Base-by-base conservation (phyloP, 53 echinoderm and acorn worm genomes). In the Astropecten irregularis region DNA sequence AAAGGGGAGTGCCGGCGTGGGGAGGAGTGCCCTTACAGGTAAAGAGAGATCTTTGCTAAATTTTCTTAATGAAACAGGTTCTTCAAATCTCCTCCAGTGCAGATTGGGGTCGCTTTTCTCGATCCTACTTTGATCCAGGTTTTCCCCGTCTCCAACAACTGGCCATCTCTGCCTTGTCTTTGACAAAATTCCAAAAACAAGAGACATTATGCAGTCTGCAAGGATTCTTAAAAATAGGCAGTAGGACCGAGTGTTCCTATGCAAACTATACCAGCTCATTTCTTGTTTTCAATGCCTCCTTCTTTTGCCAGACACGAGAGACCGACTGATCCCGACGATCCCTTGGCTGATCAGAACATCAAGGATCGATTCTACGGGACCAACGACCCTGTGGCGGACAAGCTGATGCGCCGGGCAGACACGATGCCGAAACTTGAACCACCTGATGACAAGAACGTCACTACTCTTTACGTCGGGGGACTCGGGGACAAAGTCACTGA, bases 21-120 rank as follows among this genome's bases (percentile, higher is more conserved):
- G 9, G 99, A 99, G 52, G 99, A 99, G 56, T 95, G 94, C 44
- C 99, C 99, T 4, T 95, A 95, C 86, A 95, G 99, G 99, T 94
- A 50, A 71, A 81, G 40, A 23, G 25, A 14, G n/a, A n/a, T n/a
- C n/a, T n/a, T n/a, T n/a, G n/a, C n/a, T n/a, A n/a, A n/a, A n/a
- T n/a, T n/a, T n/a, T n/a, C n/a, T n/a, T n/a, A n/a, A n/a, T n/a
- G n/a, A n/a, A n/a, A n/a, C n/a, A n/a, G n/a, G n/a, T n/a, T n/a
- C n/a, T n/a, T n/a, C n/a, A n/a, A n/a, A n/a, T n/a, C n/a, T n/a
- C n/a, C n/a, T n/a, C n/a, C n/a, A n/a, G n/a, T n/a, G n/a, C n/a
- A n/a, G n/a, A n/a, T n/a, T n/a, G n/a, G n/a, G n/a, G n/a, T n/a
- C n/a, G n/a, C n/a, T n/a, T n/a, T n/a, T n/a, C n/a, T n/a, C n/a